Conservation (phyloP, 2,797 vertebrate species). For the Semotilus atromaculatus region DNA sequence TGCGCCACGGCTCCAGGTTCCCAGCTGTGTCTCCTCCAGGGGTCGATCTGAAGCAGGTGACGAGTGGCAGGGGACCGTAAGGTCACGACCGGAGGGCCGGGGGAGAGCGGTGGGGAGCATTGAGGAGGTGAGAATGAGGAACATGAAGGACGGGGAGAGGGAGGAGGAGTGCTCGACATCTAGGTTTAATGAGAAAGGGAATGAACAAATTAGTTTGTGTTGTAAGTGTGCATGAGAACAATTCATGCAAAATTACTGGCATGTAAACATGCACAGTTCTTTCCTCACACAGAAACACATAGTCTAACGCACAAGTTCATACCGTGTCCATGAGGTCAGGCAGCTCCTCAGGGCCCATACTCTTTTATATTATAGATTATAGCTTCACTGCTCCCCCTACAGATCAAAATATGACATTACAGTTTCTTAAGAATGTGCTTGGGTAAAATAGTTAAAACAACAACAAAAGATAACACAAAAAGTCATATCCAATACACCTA, state of each 20-base stretch:
- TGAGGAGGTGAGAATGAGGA: constrained; percentile 28
- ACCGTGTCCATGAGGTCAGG: constrained; percentile 55
- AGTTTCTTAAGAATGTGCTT: neutral
- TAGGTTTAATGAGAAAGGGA: constrained; percentile 31
- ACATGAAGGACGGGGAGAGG: constrained; percentile 20
- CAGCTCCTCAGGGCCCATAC: constrained; percentile 59
- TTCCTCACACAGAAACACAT: neutral
- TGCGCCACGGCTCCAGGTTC: constrained; percentile 74
- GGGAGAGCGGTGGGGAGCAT: constrained; percentile 40
- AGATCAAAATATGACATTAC: constrained; percentile 16
- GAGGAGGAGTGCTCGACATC: constrained; percentile 54
- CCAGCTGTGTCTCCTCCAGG: constrained; percentile 84
- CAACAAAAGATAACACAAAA: neutral
- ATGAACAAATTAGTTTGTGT: neutral
- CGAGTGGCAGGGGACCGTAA: constrained; percentile 53
- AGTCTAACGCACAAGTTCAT: constrained; percentile 33
- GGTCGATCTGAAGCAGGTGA: constrained; percentile 61
- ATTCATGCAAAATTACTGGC: neutral
- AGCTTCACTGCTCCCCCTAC: constrained; percentile 42
- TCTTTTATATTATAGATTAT: constrained; percentile 5
- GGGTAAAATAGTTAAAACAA: neutral
- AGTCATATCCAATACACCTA: neutral
- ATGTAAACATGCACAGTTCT: neutral
- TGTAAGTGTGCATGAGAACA: neutral
- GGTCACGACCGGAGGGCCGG: constrained; percentile 40